A percentile compares a stretch with the other conserved stretches of the same genome.
Evolutionary conservation across 2,888 invertebrate genomes (phyloP).

Genomic region (Drosophila infuscata): DNA sequence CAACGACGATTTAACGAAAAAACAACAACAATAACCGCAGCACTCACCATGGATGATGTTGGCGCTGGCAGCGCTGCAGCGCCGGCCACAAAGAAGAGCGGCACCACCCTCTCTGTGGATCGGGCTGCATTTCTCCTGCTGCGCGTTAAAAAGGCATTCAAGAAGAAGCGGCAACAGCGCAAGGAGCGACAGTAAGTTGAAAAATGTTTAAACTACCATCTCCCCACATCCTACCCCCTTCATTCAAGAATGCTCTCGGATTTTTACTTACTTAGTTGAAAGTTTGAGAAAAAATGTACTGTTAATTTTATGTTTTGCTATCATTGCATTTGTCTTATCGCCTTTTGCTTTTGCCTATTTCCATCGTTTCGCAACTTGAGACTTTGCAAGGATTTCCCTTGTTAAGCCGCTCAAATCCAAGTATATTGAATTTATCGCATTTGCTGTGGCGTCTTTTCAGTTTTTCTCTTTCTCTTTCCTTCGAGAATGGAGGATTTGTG

Average conservation of each 20-base stretch:
- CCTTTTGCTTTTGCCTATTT: slow-evolving; percentile 8
- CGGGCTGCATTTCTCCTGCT: slow-evolving; percentile 94
- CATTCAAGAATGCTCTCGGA: no score
- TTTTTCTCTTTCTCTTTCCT: background rate
- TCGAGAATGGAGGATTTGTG: slow-evolving; percentile 12
- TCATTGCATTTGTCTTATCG: slow-evolving; percentile 24
- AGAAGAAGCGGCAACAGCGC: slow-evolving; percentile 94
- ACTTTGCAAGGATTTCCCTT: slow-evolving; percentile 52
- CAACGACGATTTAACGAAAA: slow-evolving; percentile 10
- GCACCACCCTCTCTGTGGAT: slow-evolving; percentile 91
- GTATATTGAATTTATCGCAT: slow-evolving; percentile 61
- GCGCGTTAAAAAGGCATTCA: slow-evolving; percentile 95
- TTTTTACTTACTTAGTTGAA: background rate
- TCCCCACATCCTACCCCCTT: no score
- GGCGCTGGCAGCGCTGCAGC: slow-evolving; percentile 48
- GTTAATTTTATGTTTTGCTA: slow-evolving; percentile 23
- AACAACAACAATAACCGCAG: slow-evolving; percentile 31
- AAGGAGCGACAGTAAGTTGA: slow-evolving; percentile 93
- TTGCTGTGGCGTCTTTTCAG: slow-evolving; percentile 20
- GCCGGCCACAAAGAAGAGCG: slow-evolving; percentile 74
- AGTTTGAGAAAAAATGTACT: slow-evolving; percentile 20
- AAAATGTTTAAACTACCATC: slow-evolving; percentile 5
- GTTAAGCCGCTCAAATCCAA: slow-evolving; percentile 46
- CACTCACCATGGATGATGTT: slow-evolving; percentile 61
- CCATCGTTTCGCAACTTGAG: slow-evolving; percentile 22